A percentile compares a stretch with the other conserved stretches of the same genome.
Evolutionary conservation across 2,888 invertebrate species (phyloP).

Genomic region (Heliconius cydno): DNA sequence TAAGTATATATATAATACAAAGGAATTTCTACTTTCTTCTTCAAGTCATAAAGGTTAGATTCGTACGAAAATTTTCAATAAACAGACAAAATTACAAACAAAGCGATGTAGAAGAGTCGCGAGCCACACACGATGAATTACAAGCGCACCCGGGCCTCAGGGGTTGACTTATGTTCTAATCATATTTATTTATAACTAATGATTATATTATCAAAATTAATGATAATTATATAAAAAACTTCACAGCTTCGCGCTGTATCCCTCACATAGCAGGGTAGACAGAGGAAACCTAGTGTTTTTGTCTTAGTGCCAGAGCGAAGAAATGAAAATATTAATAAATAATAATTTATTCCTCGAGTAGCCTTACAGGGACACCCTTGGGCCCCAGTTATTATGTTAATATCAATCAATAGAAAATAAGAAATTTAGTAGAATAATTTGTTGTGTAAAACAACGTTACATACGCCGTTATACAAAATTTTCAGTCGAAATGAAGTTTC

Average conservation of each 20-base stretch:
- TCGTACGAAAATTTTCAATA: constrained; percentile 51
- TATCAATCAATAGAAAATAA: background rate
- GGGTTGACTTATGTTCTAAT: constrained; percentile 73
- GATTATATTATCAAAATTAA: constrained; percentile 64
- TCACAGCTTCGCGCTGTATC: too few species aligned
- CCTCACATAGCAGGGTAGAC: too few species aligned
- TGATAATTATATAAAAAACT: background rate
- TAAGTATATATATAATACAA: constrained; percentile 48
- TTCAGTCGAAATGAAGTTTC: constrained; percentile 49
- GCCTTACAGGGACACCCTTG: too few species aligned
- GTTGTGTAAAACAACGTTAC: too few species aligned
- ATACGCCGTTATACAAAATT: constrained; percentile 37
- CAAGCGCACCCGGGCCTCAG: constrained; percentile 72
- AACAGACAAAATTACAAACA: constrained; percentile 63
- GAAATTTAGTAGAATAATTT: too few species aligned
- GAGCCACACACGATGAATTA: constrained; percentile 82
- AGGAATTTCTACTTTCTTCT: constrained; percentile 54
- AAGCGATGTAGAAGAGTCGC: constrained; percentile 70
- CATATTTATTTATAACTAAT: constrained; percentile 75
- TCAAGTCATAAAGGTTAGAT: constrained; percentile 51
- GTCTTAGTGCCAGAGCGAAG: too few species aligned
- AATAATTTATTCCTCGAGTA: too few species aligned
- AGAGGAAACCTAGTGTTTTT: too few species aligned
- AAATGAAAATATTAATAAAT: too few species aligned
- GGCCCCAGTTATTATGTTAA: too few species aligned